Evolutionary conservation across 2,797 vertebrate species (phyloP).

Genomic region (Danio aesculapii): DNA sequence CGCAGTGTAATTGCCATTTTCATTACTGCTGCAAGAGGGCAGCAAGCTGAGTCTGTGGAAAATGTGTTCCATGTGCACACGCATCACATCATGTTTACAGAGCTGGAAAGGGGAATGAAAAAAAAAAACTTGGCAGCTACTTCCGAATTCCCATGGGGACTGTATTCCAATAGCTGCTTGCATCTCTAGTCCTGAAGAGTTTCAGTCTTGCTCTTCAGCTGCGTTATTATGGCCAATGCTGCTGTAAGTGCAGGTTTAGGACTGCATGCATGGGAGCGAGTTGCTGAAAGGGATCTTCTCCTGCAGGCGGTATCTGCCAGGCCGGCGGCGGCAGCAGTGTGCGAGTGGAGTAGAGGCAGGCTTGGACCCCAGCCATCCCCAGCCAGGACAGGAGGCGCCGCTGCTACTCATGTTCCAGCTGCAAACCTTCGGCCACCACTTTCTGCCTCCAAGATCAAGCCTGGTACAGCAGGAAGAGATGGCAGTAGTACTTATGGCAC

Average conservation of each 20-base stretch:
- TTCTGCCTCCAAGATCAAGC: slow-evolving; percentile 63
- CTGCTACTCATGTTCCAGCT: slow-evolving; percentile 49
- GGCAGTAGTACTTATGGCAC: slow-evolving; percentile 42
- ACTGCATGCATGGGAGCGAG: slow-evolving; percentile 15
- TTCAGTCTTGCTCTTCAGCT: slow-evolving; percentile 23
- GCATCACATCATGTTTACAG: slow-evolving; percentile 56
- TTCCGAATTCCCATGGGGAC: slow-evolving; percentile 52
- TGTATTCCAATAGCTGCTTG: slow-evolving; percentile 54
- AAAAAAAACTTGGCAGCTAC: slow-evolving; percentile 52
- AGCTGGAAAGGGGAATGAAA: slow-evolving; percentile 24
- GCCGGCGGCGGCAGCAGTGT: slow-evolving; percentile 30
- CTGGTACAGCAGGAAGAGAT: slow-evolving; percentile 51
- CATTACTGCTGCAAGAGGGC: slow-evolving; percentile 36
- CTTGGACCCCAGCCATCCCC: slow-evolving; percentile 55
- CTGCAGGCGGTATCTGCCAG: slow-evolving; percentile 68
- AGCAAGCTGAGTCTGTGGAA: slow-evolving; percentile 44
- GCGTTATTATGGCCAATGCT: slow-evolving; percentile 51
- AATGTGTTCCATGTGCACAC: slow-evolving; percentile 60
- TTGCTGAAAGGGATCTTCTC: slow-evolving; percentile 46
- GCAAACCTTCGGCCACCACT: slow-evolving; percentile 59
- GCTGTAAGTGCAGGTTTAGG: slow-evolving; percentile 24
- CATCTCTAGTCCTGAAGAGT: slow-evolving; percentile 27
- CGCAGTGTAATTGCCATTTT: slow-evolving; percentile 39
- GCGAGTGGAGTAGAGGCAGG: slow-evolving; percentile 63
- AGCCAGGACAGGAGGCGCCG: slow-evolving; percentile 53